phyloP scores from a whole-genome alignment of 2,888 invertebrate genomes.

The Drosophila meridionalis region DNA sequence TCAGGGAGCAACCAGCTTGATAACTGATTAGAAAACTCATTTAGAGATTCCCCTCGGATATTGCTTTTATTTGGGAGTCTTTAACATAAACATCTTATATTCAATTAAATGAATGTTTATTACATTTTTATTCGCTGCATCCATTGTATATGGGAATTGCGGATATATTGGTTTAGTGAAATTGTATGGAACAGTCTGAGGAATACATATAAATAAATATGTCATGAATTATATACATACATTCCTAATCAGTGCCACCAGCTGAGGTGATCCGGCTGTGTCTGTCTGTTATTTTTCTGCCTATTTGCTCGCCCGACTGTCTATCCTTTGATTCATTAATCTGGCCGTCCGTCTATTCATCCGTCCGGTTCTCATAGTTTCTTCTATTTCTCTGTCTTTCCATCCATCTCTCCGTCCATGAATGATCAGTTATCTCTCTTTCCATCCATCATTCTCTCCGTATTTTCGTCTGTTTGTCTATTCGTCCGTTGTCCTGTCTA shows the following conservation, averaged over 20 bases:
- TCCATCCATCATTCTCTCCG: not conserved
- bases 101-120: not conserved
- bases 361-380: not conserved
- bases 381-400: not conserved
- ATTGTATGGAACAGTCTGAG: not conserved
- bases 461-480: not conserved
- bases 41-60: slow-evolving; percentile 1
- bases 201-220: no score
- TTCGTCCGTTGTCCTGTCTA: not conserved
- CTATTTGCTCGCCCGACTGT: not conserved
- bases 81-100: not conserved
- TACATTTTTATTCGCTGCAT: not conserved
- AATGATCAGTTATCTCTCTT: not conserved
- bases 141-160: not conserved
- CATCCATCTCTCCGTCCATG: not conserved
- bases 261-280: not conserved
- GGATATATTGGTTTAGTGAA: not conserved
- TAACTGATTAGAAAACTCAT: slow-evolving; percentile 21
- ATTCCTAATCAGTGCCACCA: not conserved
- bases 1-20: not conserved
- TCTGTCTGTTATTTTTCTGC: not conserved
- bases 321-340: not conserved
- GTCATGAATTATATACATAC: not conserved
- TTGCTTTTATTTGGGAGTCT: not conserved
- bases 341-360: not conserved